Evolutionary conservation across 2,113 vertebrate species (phyloP).

Genomic region (Oxyruncus cristatus): DNA sequence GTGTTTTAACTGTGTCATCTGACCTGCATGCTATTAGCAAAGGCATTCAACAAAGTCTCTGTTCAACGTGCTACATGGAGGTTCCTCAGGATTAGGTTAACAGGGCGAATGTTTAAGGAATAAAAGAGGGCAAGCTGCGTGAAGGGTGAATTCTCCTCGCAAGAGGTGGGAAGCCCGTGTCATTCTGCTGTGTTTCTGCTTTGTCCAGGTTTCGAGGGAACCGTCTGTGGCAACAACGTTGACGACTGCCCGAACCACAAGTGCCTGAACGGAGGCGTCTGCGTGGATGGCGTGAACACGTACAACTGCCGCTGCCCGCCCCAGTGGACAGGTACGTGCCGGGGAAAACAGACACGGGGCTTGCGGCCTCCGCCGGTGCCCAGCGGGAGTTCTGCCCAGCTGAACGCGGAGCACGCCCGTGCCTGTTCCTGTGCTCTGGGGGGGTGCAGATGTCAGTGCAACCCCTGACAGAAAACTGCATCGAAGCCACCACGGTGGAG

Average conservation of each 20-base stretch:
- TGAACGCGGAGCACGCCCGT: neutral
- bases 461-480: neutral
- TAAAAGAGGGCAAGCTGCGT: neutral
- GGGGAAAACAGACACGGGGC: rapidly evolving
- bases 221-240: conserved; percentile 88
- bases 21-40: neutral
- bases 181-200: neutral
- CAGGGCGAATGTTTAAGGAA: neutral
- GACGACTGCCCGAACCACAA: conserved; percentile 91
- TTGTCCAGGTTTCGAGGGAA: conserved; percentile 87
- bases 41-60: neutral
- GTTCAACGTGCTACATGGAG: rapidly evolving
- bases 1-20: neutral
- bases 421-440: neutral
- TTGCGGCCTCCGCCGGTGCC: neutral
- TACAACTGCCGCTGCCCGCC: conserved; percentile 96
- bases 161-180: neutral
- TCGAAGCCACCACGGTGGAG: neutral
- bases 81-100: neutral
- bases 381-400: rapidly evolving
- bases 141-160: neutral
- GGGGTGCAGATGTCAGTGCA: neutral
- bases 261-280: conserved; percentile 89
- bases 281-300: conserved; percentile 94
- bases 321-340: conserved; percentile 89